These are phyloP conservation scores for Malachius bipustulatus DNA, from an alignment of 2,888 invertebrate genomes.

Conservation along the genomic window DNA sequence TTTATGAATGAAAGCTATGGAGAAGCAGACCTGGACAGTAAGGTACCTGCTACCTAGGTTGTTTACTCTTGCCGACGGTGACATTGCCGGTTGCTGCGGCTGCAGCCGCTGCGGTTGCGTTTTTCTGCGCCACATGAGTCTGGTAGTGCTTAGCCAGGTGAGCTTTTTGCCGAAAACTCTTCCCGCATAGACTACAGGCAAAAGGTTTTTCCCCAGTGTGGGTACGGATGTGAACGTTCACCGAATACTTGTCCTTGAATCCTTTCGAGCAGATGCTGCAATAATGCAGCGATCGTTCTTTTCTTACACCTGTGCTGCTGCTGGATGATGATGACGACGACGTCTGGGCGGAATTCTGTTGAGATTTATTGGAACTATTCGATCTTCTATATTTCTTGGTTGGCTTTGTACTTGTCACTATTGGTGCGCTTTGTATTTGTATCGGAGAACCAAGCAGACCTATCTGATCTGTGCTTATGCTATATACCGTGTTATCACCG, in stretches of 20 bases:
- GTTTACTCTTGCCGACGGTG: no score
- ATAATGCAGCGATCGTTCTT: constrained; percentile 80
- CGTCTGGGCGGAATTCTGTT: constrained; percentile 24
- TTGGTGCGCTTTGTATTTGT: constrained; percentile 43
- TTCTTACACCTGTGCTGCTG: constrained; percentile 61
- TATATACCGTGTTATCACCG: constrained; percentile 44
- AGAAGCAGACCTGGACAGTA: no score
- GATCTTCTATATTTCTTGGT: constrained; percentile 61
- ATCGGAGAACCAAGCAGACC: constrained; percentile 33
- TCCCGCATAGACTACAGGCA: constrained; percentile 85
- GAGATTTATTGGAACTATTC: constrained; percentile 30
- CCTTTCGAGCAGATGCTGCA: constrained; percentile 89
- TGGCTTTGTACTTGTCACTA: constrained; percentile 50
- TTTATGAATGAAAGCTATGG: no score
- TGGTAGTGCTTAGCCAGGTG: constrained; percentile 88
- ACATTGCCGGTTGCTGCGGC: constrained; percentile 35
- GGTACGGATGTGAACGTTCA: constrained; percentile 94
- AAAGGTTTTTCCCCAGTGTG: constrained; percentile 98
- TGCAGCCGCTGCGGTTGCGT: constrained; percentile 51
- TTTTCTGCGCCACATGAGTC: constrained; percentile 82
- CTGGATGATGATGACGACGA: constrained; percentile 41
- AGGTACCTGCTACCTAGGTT: constrained; percentile 38
- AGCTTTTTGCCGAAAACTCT: constrained; percentile 84
- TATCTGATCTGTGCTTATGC: constrained; percentile 33
- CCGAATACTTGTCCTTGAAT: constrained; percentile 92